phyloP scores from a whole-genome alignment of 2,888 invertebrate species.

The Cheilosia scutellata region DNA sequence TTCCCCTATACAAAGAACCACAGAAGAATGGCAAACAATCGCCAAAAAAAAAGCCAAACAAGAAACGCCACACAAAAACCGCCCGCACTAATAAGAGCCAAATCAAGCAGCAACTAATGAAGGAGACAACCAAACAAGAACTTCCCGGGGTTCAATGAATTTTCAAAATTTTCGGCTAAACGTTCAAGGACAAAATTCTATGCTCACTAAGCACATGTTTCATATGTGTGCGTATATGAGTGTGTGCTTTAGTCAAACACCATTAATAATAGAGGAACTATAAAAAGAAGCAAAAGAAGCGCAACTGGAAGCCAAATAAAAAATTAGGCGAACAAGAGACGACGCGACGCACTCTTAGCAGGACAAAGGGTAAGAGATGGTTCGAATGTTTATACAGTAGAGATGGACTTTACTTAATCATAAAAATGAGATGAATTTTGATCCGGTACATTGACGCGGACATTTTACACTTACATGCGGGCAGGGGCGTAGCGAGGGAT shows the following conservation, averaged over 20 bases:
- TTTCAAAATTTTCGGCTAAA: constrained; percentile 57
- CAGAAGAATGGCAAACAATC: neutral
- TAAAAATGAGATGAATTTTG: neutral
- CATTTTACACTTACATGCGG: too few species aligned
- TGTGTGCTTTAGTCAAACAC: constrained; percentile 47
- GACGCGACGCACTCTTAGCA: neutral
- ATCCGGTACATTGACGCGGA: too few species aligned
- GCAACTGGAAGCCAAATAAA: constrained; percentile 49
- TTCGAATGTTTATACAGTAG: neutral
- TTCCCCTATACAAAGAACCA: constrained; percentile 6
- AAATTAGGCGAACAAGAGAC: constrained; percentile 40
- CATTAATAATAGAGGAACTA: constrained; percentile 41
- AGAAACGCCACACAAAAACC: constrained; percentile 29
- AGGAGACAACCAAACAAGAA: constrained; percentile 30
- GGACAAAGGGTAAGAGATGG: neutral
- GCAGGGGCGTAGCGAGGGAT: too few species aligned
- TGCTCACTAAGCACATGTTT: constrained; percentile 47
- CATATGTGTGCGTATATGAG: constrained; percentile 21
- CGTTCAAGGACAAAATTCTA: constrained; percentile 72
- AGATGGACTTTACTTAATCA: constrained; percentile 2
- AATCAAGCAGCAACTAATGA: constrained; percentile 60
- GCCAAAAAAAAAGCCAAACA: neutral
- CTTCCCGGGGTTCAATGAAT: constrained; percentile 63
- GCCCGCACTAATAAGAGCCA: constrained; percentile 50
- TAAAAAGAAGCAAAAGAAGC: constrained; percentile 2